phyloP scores from a whole-genome alignment of 2,797 vertebrate genomes.

The Kryptopterus vitreolus region DNA sequence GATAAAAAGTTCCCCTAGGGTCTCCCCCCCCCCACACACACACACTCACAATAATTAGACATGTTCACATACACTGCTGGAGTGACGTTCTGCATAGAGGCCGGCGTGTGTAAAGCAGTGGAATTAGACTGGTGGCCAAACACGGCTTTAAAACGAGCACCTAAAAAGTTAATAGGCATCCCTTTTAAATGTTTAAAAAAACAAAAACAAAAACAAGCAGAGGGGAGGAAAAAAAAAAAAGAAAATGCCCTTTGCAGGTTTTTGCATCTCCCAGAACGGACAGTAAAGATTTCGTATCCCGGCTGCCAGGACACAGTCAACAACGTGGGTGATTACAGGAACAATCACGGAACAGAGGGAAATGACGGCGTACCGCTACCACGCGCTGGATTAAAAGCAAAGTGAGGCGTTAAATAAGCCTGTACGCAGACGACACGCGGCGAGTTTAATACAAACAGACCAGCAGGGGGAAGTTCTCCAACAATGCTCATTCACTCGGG shows the following conservation, averaged over 20 bases:
- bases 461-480: constrained; percentile 31
- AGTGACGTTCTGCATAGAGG: constrained; percentile 38
- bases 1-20: constrained; percentile 10
- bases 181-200: constrained; percentile 8
- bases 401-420: constrained; percentile 27
- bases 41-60: constrained; percentile 7
- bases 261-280: constrained; percentile 20
- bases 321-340: constrained; percentile 27
- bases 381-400: constrained; percentile 24
- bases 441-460: constrained; percentile 28
- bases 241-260: not conserved
- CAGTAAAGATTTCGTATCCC: constrained; percentile 1
- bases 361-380: constrained; percentile 14
- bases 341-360: constrained; percentile 12
- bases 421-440: constrained; percentile 1
- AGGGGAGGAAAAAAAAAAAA: not conserved
- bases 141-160: not conserved
- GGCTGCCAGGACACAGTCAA: constrained; percentile 8
- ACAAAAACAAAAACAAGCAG: no score
- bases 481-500: constrained; percentile 29
- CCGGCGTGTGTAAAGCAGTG: constrained; percentile 1
- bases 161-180: not conserved
- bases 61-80: constrained; percentile 9
- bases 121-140: not conserved
- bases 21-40: not conserved